A percentile compares a stretch with the other conserved stretches of the same genome.
These are phyloP conservation scores for Ernsta delagoae DNA, from an alignment of 2,888 invertebrate genomes.

Conservation along the genomic window DNA sequence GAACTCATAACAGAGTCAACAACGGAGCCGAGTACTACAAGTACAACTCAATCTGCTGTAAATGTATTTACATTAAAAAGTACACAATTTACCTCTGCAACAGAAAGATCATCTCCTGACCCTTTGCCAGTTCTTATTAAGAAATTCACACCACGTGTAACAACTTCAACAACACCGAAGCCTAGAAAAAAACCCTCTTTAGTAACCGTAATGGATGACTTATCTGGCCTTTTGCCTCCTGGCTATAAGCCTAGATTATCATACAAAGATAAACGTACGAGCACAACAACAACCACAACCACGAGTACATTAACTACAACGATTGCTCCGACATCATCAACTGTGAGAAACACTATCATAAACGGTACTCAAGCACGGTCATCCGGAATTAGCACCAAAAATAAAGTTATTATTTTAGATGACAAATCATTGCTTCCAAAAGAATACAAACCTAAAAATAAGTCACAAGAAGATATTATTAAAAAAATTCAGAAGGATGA, in stretches of 20 bases:
- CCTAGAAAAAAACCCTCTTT: slow-evolving; percentile 73
- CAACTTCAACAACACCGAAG: slow-evolving; percentile 73
- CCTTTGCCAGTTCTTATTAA: slow-evolving; percentile 87
- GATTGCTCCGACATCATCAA: slow-evolving; percentile 44
- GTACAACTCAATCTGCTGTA: slow-evolving; percentile 61
- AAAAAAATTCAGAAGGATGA: slow-evolving; percentile 83
- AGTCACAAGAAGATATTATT: slow-evolving; percentile 67
- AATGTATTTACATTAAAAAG: slow-evolving; percentile 82
- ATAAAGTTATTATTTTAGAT: slow-evolving; percentile 84
- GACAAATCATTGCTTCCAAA: slow-evolving; percentile 82
- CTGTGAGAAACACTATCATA: slow-evolving; percentile 55
- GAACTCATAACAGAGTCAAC: slow-evolving; percentile 86
- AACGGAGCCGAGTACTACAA: slow-evolving; percentile 63
- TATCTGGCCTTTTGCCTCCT: slow-evolving; percentile 86
- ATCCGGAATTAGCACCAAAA: slow-evolving; percentile 83
- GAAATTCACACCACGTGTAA: slow-evolving; percentile 86
- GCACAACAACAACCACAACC: slow-evolving; percentile 65
- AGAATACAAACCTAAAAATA: slow-evolving; percentile 79
- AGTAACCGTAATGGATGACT: slow-evolving; percentile 85
- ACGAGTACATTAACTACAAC: slow-evolving; percentile 55
- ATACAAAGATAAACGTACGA: slow-evolving; percentile 81
- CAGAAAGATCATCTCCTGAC: slow-evolving; percentile 83
- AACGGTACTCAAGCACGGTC: slow-evolving; percentile 79
- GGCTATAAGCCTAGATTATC: slow-evolving; percentile 85
- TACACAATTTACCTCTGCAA: slow-evolving; percentile 73